Evolutionary conservation across 2,888 invertebrate species (phyloP), one percentile per base, ranked within the genome.

Genomic region (Sceliomorpha sp.): DNA sequence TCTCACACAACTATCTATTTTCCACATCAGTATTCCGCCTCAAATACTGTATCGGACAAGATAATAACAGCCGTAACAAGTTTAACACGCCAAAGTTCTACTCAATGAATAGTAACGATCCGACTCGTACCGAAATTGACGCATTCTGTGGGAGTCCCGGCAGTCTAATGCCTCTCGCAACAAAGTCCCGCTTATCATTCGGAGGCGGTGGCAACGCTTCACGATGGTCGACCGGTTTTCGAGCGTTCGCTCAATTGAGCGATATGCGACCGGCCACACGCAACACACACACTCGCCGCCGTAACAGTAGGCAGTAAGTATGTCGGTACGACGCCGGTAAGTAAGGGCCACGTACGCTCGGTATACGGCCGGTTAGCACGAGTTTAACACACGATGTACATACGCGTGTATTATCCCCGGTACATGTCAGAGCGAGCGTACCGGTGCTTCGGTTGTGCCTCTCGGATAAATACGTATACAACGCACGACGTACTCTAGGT

Each of bases 261-360:
- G 81, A 82, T 83, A 82, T 75, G 74, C 75, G 74, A 77, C 56
- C 77, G 83, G 79, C 81, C 83, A 82, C 81, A 80, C 81, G 81
- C 79, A 77, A 74, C n/a, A n/a, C n/a, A 66, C 36, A 59, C 51
- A 27, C 31, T 15, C 36, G 37, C 27, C 44, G 62, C 17, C 68
- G 64, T 67, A n/a, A 73, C 77, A 69, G 74, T 74, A 77, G 77
- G 72, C 70, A 74, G 73, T 72, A 70, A 72, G 72, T 75, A 72
- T 77, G 76, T 76, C 75, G 60, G 20, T 73, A 71, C 68, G 69
- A 71, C 67, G 67, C 68, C 62, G 59, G 71, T 70, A 70, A 79
- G 76, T 75, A 72, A 75, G 59, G 20, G 37, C 47, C 47, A 58
- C 58, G 68, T 56, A 62, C 45, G 48, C 62, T 60, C 67, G 67